Evolutionary conservation across 1,140 invertebrate genomes (phyloP), one percentile per base, ranked within the genome.

Genomic region (Drosophila littoralis): DNA sequence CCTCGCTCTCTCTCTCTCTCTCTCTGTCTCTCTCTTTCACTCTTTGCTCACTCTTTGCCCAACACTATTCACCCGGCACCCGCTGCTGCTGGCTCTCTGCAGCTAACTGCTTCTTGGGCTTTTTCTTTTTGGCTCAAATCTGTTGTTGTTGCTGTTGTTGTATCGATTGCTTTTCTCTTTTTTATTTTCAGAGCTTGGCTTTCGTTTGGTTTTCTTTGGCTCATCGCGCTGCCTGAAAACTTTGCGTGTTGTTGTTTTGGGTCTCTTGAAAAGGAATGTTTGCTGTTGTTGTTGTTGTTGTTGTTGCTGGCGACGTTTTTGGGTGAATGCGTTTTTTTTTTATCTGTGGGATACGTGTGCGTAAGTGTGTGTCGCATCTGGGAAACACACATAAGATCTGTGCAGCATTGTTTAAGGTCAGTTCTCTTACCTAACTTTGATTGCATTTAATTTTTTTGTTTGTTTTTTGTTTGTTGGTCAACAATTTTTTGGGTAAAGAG

Each of bases 371-470:
- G 50, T 35, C 35, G 46, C 36, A 51, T 52, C 55, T 60, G 17
- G 35, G 22, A 51, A 28, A 51, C n/a, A 51, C 28, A 13, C 32
- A 15, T 33, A 36, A 69, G 81, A 81, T 85, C 82, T 85, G 75
- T 85, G 84, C 84, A 89, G 80, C 77, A 84, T 88, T 89, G 84
- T 81, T 80, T 89, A 88, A 88, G 84, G 84, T 88, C 84, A 88
- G 84, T 88, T 88, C 79, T 82, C 84, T 88, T 88, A 88, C 83
- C 83, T 88, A 88, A 88, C 83, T 89, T 70, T 77, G 83, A 88
- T 86, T 88, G 83, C 83, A 88, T 83, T 88, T 86, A 48, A 45
- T 72, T 38, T 61, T 60, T 68, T 22, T 22, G 22, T 22, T 22
- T 22, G 22, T 22, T 22, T 74, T 64, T 45, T 43, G 28, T 52